Evolutionary conservation across 2,888 invertebrate species (phyloP).

Genomic region (Agrypnus murinus): DNA sequence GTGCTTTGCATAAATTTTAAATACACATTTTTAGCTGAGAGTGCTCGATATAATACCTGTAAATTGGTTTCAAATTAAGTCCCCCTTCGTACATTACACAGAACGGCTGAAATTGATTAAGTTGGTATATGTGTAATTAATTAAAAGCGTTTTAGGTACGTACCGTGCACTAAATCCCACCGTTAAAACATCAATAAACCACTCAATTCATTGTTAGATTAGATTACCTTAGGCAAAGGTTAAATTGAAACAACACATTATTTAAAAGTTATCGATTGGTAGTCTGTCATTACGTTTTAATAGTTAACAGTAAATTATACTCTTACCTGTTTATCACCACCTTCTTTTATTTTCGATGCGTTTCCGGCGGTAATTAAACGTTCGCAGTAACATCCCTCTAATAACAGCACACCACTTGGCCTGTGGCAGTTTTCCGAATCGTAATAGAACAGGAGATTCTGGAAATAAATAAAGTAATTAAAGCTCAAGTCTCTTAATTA

Average conservation of each 20-base stretch:
- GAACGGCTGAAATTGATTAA: conserved; percentile 3
- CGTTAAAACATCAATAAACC: conserved; percentile 1
- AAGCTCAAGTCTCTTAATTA: no score
- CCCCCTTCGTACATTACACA: not conserved
- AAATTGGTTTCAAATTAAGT: not conserved
- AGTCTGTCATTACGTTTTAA: no score
- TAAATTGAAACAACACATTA: no score
- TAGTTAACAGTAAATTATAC: not conserved
- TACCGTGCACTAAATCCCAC: not conserved
- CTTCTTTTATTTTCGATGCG: conserved; percentile 66
- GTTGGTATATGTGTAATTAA: not conserved
- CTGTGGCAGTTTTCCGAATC: conserved; percentile 86
- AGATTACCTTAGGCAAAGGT: not conserved
- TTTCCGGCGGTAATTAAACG: conserved; percentile 77
- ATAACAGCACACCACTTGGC: conserved; percentile 88
- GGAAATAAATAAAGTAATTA: conserved; percentile 69
- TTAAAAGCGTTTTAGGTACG: not conserved
- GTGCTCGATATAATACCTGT: not conserved
- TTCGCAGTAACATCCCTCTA: conserved; percentile 93
- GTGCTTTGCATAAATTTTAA: no score
- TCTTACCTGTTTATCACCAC: conserved; percentile 65
- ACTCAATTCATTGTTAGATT: not conserved
- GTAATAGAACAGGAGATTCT: conserved; percentile 94
- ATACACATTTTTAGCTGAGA: no score
- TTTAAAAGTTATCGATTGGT: not conserved